These are phyloP conservation scores for Oryzias curvinotus DNA, from an alignment of 2,113 vertebrate genomes.

Conservation along the genomic window DNA sequence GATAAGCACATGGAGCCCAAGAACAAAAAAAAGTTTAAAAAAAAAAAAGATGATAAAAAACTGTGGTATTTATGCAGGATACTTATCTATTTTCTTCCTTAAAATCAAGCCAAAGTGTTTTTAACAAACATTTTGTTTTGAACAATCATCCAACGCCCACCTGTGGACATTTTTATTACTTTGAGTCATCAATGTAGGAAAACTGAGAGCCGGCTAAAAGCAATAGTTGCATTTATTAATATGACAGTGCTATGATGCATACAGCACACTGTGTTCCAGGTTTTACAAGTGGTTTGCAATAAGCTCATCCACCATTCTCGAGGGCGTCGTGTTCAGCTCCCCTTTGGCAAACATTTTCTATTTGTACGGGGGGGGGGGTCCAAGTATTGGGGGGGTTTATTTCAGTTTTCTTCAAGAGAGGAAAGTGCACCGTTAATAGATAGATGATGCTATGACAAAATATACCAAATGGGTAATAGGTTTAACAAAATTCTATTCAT, in stretches of 20 bases:
- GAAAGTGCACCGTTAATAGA: constrained; percentile 31
- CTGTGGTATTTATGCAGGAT: constrained; percentile 6
- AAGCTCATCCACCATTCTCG: constrained; percentile 21
- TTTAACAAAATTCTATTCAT: too few species aligned
- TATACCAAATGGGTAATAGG: neutral
- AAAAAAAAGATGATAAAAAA: neutral
- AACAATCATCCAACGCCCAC: constrained; percentile 18
- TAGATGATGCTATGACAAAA: neutral
- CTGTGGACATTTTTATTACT: constrained; percentile 40
- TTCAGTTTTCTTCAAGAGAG: constrained; percentile 16
- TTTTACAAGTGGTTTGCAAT: constrained; percentile 18
- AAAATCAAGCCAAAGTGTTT: constrained; percentile 7
- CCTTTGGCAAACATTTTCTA: constrained; percentile 22
- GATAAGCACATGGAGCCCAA: neutral
- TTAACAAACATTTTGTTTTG: constrained; percentile 6
- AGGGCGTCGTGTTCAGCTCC: constrained; percentile 17
- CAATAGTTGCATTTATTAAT: constrained; percentile 33
- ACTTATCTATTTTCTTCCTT: neutral
- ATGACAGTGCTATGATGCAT: constrained; percentile 21
- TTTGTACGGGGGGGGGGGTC: constrained; percentile 12
- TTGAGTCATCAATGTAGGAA: constrained; percentile 15
- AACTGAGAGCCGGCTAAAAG: constrained; percentile 33
- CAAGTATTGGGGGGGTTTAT: constrained; percentile 36
- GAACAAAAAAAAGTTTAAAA: neutral
- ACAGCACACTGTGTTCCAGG: constrained; percentile 7